Base-by-base conservation (phyloP, 2,797 vertebrate genomes). In the Gymnopithys bicolor region DNA sequence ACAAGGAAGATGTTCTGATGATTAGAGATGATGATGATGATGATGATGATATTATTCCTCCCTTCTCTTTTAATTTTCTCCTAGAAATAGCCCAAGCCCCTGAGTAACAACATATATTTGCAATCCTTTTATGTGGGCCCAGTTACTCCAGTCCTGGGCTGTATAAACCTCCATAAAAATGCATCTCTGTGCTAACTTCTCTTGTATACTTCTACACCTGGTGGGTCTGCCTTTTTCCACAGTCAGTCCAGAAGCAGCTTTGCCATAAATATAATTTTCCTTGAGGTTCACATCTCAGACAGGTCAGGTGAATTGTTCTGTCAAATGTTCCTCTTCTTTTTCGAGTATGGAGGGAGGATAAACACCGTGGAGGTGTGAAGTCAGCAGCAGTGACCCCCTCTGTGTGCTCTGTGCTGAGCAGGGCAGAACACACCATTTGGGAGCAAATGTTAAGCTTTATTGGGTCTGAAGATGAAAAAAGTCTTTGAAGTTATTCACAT, bases 371-470 rank as follows among this genome's bases (percentile, higher is more conserved):
- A 76, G 76, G 18, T 11, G 43, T 43, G 3, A 27, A 69, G 43
- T 56, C 43, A 56, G 39, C 73, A 69, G 16, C 53, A 81, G 41
- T 10, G 14, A 66, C 16, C 25, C 32, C n/a, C 18, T 53, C 11
- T 6, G 30, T 23, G 22, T n/a, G 39, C 70, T 49, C 59, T 16
- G 1, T 7, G 11, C 0, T 5, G 16, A 9, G 13, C 19, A 4
- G 45, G 35, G 16, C 4, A 21, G 13, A 37, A 30, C 28, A 4
- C 7, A 13, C 30, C 6, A 16, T 43, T 30, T 32, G 35, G 19
- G 18, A 79, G 22, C 10, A 49, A 88, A 62, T 13, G 32, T 64
- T 66, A 32, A 77, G 15, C 4, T 37, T 48, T 37, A 4, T 6
- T 48, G 4, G 13, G 18, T 49, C 17, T 68, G 48, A 62, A 66